Evolutionary conservation across 1,140 invertebrate species (phyloP), one percentile per base, ranked within the genome.

Genomic region (Venustaconcha ellipsiformis): DNA sequence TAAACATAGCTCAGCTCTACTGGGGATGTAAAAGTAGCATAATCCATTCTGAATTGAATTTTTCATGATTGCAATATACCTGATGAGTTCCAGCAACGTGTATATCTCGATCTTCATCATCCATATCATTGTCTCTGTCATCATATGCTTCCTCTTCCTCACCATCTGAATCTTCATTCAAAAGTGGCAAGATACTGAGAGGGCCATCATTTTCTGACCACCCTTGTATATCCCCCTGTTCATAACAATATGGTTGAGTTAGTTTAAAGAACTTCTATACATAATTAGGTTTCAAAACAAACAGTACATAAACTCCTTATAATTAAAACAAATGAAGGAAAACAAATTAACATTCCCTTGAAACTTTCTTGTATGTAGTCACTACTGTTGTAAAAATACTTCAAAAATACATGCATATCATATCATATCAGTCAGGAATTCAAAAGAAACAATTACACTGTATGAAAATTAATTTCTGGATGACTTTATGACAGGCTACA

Each of bases 11-110:
- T 48, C 5, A 48, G 8, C 37, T 48, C 6, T 48, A 57, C 78
- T 76, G 4, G 84, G 72, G 30, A 81, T 78, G 59, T 74, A 56
- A 2, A 82, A 57, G 60, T 84, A 83, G 70, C 86, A 80, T 14
- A 82, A 59, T 6, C 79, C 64, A 66, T 82, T 76, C 15, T 85
- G 84, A 55, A 87, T 23, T 48, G 5, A 6, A 48, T 48, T 48
- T 6, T 48, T 48, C 37, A 48, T 48, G 37, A 48, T 6, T 48
- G 37, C 11, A 48, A 48, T 8, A 48, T 48, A 48, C 37, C 37
- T 48, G 37, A 48, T 48, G 37, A 48, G 62, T 72, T 6, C 58
- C 70, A 37, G 12, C 26, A 62, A 23, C n/a, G 17, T 59, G 37
- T 23, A 2, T 17, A 5, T n/a, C 48, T 14, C 4, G 37, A 6